Conservation (phyloP, 2,797 vertebrate species). For the Remorina albescens region DNA sequence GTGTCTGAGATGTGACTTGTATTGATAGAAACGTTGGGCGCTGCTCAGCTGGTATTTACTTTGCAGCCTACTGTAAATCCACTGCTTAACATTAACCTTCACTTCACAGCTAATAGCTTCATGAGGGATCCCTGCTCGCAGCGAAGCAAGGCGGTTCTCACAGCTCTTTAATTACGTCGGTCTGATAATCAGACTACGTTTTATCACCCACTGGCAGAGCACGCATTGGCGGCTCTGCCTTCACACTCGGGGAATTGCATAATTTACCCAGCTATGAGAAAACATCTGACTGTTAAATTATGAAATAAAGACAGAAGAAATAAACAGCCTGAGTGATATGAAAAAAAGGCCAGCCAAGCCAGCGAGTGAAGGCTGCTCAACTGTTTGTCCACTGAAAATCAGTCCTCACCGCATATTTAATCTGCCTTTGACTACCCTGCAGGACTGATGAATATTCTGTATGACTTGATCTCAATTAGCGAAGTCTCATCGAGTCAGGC, state of each 20-base stretch:
- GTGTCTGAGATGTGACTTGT: background rate
- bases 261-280: slow-evolving; percentile 60
- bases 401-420: slow-evolving; percentile 54
- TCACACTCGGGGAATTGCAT: slow-evolving; percentile 52
- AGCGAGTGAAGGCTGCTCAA: slow-evolving; percentile 26
- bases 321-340: slow-evolving; percentile 57
- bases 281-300: slow-evolving; percentile 68
- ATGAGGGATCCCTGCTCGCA: slow-evolving; percentile 52
- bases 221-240: slow-evolving; percentile 18
- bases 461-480: slow-evolving; percentile 69
- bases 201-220: slow-evolving; percentile 66
- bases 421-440: slow-evolving; percentile 64
- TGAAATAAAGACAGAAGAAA: slow-evolving; percentile 62
- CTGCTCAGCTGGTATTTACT: slow-evolving; percentile 38
- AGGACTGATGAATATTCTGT: slow-evolving; percentile 73
- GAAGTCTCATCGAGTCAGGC: slow-evolving; percentile 43
- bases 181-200: slow-evolving; percentile 58
- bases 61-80: slow-evolving; percentile 53
- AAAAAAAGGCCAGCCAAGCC: slow-evolving; percentile 42
- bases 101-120: slow-evolving; percentile 55
- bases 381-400: slow-evolving; percentile 54
- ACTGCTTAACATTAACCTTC: slow-evolving; percentile 60
- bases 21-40: background rate
- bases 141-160: slow-evolving; percentile 54
- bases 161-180: slow-evolving; percentile 64